Percentiles rank a stretch among this genome's conserved stretches.
phyloP scores from a whole-genome alignment of 2,113 vertebrate species.

The Perca fluviatilis region DNA sequence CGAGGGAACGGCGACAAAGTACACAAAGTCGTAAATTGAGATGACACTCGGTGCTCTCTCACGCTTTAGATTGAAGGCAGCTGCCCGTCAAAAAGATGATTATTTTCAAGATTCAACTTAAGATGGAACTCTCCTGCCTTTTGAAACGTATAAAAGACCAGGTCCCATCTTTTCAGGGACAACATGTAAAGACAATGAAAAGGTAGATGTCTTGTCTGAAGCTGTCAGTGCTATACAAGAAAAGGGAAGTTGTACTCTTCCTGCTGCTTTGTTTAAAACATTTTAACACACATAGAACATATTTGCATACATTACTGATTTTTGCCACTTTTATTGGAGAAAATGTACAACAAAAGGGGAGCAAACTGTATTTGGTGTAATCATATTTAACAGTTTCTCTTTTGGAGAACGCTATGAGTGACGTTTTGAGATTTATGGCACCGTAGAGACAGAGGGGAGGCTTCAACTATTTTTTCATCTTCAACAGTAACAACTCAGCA shows the following conservation, averaged over 20 bases:
- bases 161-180: conserved; percentile 39
- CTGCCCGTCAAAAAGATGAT: conserved; percentile 57
- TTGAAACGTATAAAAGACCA: conserved; percentile 56
- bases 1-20: conserved; percentile 21
- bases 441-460: conserved; percentile 18
- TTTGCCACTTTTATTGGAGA: conserved; percentile 12
- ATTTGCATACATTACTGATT: conserved; percentile 21
- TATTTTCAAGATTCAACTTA: conserved; percentile 57
- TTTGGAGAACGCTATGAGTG: conserved; percentile 40
- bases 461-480: conserved; percentile 61
- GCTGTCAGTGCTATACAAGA: conserved; percentile 10
- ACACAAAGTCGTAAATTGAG: conserved; percentile 40
- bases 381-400: conserved; percentile 11
- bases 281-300: background rate
- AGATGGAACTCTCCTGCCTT: conserved; percentile 54
- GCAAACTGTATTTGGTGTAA: conserved; percentile 14
- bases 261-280: conserved; percentile 14
- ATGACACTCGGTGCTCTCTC: conserved; percentile 39
- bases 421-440: conserved; percentile 46
- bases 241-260: background rate
- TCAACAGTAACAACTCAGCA: conserved; percentile 62
- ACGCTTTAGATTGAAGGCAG: conserved; percentile 43
- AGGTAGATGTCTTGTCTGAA: conserved; percentile 20
- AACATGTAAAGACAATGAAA: conserved; percentile 40
- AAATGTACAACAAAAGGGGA: background rate